A percentile compares a stretch with the other conserved stretches of the same genome.
These are phyloP conservation scores for Cariama cristata DNA, from an alignment of 2,113 vertebrate species.

Conservation along the genomic window DNA sequence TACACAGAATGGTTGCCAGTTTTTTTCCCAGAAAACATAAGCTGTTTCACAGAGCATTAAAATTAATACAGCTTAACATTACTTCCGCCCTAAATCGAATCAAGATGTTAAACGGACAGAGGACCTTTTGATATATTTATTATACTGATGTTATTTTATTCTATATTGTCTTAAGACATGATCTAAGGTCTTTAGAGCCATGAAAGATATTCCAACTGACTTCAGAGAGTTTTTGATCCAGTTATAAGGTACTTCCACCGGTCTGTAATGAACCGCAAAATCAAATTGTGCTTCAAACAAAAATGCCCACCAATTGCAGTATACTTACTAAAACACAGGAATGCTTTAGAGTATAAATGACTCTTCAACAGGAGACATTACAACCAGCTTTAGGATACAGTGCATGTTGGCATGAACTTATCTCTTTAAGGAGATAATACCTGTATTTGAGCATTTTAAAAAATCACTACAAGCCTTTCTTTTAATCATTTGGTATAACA, in stretches of 20 bases:
- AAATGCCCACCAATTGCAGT: neutral
- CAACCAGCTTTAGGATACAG: neutral
- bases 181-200: neutral
- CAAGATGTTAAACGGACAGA: slow-evolving; percentile 34
- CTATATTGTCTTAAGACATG: neutral
- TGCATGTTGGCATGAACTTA: neutral
- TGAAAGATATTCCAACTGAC: neutral
- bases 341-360: neutral
- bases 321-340: neutral
- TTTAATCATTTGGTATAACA: neutral
- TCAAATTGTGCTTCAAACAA: neutral
- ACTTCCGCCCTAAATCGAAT: slow-evolving; percentile 33
- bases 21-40: slow-evolving; percentile 59
- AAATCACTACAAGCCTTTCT: neutral
- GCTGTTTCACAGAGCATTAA: slow-evolving; percentile 55
- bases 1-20: neutral
- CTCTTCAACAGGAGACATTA: neutral
- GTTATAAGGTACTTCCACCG: neutral
- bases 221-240: neutral
- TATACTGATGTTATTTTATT: neutral
- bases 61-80: slow-evolving; percentile 58
- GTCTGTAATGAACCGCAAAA: neutral
- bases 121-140: neutral
- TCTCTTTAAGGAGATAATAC: neutral
- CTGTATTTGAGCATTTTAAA: neutral